Evolutionary conservation across 2,113 vertebrate genomes (phyloP).

Genomic region (Plotosus lineatus): DNA sequence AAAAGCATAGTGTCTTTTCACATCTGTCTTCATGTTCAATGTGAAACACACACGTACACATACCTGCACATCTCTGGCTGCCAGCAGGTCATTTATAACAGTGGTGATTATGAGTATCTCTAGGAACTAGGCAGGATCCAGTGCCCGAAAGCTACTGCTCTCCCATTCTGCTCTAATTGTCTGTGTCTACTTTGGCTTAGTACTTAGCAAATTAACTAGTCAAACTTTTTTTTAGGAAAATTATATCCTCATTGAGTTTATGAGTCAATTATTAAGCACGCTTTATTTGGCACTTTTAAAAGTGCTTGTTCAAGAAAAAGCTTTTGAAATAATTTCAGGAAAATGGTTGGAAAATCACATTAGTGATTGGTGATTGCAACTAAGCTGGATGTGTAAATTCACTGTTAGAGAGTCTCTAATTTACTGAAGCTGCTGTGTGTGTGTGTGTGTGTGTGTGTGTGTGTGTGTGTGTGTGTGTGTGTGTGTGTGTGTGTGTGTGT

Average conservation of each 20-base stretch:
- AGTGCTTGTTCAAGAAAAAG: constrained; percentile 54
- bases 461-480: constrained; percentile 2
- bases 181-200: constrained; percentile 56
- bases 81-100: constrained; percentile 6
- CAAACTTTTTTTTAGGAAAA: constrained; percentile 53
- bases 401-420: neutral
- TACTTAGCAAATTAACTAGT: constrained; percentile 58
- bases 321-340: constrained; percentile 61
- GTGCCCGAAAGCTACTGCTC: constrained; percentile 14
- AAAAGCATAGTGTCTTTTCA: constrained; percentile 13
- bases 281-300: constrained; percentile 67
- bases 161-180: constrained; percentile 42
- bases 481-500: constrained; percentile 2
- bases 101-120: constrained; percentile 20
- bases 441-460: neutral
- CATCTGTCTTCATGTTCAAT: neutral
- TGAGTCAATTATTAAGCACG: constrained; percentile 57
- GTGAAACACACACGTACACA: constrained; percentile 42
- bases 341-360: constrained; percentile 60
- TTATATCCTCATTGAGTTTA: constrained; percentile 59
- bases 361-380: constrained; percentile 36
- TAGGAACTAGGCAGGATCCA: constrained; percentile 7
- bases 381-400: neutral
- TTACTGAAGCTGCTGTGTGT: neutral
- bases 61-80: constrained; percentile 26